phyloP scores from a whole-genome alignment of 2,888 invertebrate genomes.

The Gymnosoma rotundatum region DNA sequence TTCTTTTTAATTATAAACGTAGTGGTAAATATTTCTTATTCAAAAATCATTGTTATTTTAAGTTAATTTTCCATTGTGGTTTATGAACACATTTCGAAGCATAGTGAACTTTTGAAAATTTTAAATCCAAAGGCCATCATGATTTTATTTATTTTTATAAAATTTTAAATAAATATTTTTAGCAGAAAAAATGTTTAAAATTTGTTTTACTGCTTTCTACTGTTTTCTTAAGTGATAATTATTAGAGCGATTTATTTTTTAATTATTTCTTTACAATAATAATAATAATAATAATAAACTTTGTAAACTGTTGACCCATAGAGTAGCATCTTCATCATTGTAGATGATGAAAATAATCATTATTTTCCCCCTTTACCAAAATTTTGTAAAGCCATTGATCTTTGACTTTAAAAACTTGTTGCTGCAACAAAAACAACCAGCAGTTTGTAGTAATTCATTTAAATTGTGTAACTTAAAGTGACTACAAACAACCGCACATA shows the following conservation, averaged over 20 bases:
- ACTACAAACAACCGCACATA: not conserved
- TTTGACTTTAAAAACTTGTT: conserved; percentile 68
- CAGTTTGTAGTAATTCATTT: conserved; percentile 43
- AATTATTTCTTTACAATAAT: not conserved
- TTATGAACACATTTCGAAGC: conserved; percentile 42
- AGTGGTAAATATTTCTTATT: conserved; percentile 31
- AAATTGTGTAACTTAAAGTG: conserved; percentile 51
- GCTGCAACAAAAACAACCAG: conserved; percentile 43
- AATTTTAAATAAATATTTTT: not conserved
- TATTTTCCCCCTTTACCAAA: conserved; percentile 13
- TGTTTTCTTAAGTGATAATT: conserved; percentile 19
- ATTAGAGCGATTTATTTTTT: not conserved
- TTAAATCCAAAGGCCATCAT: not conserved
- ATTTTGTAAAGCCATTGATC: conserved; percentile 59
- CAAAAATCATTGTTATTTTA: conserved; percentile 6
- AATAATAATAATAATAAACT: conserved; percentile 40
- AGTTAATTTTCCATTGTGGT: conserved; percentile 28
- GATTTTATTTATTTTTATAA: not conserved
- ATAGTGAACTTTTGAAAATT: conserved; percentile 30
- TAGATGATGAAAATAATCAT: conserved; percentile 6
- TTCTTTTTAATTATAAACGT: not conserved
- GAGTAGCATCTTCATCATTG: conserved; percentile 19
- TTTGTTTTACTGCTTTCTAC: not conserved
- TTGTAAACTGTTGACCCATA: conserved; percentile 54
- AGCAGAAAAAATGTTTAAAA: not conserved